Percentiles rank a stretch among this genome's conserved stretches.
Evolutionary conservation across 30 jellyfish, hydroid and myxozoan species (phyloP).

Genomic region (Aurelia sp.): DNA sequence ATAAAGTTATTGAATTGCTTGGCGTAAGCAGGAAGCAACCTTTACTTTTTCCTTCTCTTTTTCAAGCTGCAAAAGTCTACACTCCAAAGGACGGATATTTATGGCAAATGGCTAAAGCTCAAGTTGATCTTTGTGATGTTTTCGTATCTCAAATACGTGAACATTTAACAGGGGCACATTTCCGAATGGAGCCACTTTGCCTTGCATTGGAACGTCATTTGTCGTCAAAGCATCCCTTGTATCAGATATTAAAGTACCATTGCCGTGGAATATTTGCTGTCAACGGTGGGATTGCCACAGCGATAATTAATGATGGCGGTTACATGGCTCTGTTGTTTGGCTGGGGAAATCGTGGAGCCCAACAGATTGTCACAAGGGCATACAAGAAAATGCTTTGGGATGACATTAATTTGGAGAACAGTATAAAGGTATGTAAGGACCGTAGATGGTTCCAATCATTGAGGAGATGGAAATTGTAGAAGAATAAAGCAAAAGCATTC

Average conservation of each 20-base stretch:
- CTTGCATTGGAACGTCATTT: slow-evolving; percentile 63
- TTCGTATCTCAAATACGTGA: slow-evolving; percentile 46
- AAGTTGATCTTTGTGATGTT: slow-evolving; percentile 52
- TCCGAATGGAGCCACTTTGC: slow-evolving; percentile 80
- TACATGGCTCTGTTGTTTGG: not conserved
- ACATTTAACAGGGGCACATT: slow-evolving; percentile 76
- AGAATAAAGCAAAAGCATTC: no score
- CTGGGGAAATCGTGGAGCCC: slow-evolving; percentile 24
- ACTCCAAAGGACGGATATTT: slow-evolving; percentile 69
- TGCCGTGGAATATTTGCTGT: slow-evolving; percentile 74
- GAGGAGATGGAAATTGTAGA: no score
- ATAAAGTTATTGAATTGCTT: no score
- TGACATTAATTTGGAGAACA: slow-evolving; percentile 32
- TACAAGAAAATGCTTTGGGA: slow-evolving; percentile 32
- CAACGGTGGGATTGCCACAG: slow-evolving; percentile 16
- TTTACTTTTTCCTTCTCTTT: no score
- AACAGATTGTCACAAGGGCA: slow-evolving; percentile 9
- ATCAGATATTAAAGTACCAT: slow-evolving; percentile 68
- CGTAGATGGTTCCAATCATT: no score
- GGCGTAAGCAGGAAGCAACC: no score
- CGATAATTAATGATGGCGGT: not conserved
- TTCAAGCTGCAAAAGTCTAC: slow-evolving; percentile 62
- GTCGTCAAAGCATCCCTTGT: slow-evolving; percentile 74
- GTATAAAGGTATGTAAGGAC: slow-evolving; percentile 24
- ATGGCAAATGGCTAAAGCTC: slow-evolving; percentile 80